These are phyloP conservation scores for Metopolophium dirhodum DNA, from an alignment of 1,140 invertebrate species.

Conservation along the genomic window DNA sequence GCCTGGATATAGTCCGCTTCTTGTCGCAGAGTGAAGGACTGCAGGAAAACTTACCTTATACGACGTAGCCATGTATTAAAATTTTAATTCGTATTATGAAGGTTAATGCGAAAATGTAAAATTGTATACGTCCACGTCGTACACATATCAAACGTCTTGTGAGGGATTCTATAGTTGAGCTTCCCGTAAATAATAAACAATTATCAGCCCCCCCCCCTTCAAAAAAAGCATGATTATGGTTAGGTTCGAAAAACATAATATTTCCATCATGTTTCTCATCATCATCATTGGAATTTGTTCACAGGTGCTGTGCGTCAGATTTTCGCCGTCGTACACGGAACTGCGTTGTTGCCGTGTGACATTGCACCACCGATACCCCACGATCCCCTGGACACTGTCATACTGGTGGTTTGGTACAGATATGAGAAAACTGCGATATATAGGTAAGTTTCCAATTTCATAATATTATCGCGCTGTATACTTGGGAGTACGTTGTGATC, in stretches of 20 bases:
- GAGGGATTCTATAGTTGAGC: too few species aligned
- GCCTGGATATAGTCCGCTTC: too few species aligned
- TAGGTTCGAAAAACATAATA: too few species aligned
- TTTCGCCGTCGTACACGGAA: constrained; percentile 69
- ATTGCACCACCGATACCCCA: constrained; percentile 69
- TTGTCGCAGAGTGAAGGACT: too few species aligned
- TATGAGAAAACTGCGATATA: constrained; percentile 71
- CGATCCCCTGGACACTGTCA: constrained; percentile 67
- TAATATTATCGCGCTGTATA: neutral
- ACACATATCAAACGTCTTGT: too few species aligned
- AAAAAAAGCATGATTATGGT: neutral
- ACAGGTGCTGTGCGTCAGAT: constrained; percentile 68
- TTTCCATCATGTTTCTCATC: neutral
- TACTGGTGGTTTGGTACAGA: constrained; percentile 75
- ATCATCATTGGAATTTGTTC: constrained; percentile 62
- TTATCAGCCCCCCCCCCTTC: too few species aligned
- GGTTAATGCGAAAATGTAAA: too few species aligned
- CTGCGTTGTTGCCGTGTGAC: constrained; percentile 71
- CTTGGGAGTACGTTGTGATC: neutral
- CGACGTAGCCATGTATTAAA: too few species aligned
- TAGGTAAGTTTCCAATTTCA: constrained; percentile 56
- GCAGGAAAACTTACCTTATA: too few species aligned
- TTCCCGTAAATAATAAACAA: too few species aligned
- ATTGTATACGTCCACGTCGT: too few species aligned
- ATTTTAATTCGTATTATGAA: too few species aligned